Evolutionary conservation across 2,113 vertebrate genomes (phyloP).

Genomic region (Camelus bactrianus): DNA sequence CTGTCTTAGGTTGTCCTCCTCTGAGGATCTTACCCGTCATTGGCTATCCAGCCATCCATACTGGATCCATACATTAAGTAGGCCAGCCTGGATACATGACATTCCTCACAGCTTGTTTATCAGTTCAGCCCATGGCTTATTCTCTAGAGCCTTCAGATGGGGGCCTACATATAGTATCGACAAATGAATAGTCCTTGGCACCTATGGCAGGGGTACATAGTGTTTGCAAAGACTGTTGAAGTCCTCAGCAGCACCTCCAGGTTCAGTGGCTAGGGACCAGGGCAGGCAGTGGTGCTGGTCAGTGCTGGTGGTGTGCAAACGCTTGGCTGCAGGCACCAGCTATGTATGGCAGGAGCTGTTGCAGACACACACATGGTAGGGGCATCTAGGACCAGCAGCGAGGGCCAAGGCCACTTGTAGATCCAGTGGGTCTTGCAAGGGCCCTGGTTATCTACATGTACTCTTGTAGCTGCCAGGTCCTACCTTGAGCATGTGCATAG

Average conservation of each 20-base stretch:
- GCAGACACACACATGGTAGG: background rate
- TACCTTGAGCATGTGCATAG: background rate
- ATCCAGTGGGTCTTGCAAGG: background rate
- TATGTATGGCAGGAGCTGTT: background rate
- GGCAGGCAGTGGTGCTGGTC: background rate
- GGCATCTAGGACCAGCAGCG: background rate
- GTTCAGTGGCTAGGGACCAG: background rate
- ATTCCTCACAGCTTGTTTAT: no score
- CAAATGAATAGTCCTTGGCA: background rate
- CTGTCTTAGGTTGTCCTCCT: no score
- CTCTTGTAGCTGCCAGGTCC: background rate
- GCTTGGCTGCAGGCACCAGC: background rate
- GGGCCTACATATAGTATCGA: background rate
- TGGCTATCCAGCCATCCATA: no score
- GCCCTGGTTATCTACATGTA: background rate
- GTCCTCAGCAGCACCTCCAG: background rate
- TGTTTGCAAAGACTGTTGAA: background rate
- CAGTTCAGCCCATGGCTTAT: no score
- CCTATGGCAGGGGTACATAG: background rate
- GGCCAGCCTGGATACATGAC: no score
- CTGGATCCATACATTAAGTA: no score
- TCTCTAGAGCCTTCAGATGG: no score
- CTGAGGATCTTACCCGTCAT: no score
- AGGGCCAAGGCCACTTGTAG: background rate
- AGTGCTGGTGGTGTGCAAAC: background rate